Evolutionary conservation across 1,140 invertebrate species (phyloP), one percentile per base, ranked within the genome.

Genomic region (Andrena cerasifolii): DNA sequence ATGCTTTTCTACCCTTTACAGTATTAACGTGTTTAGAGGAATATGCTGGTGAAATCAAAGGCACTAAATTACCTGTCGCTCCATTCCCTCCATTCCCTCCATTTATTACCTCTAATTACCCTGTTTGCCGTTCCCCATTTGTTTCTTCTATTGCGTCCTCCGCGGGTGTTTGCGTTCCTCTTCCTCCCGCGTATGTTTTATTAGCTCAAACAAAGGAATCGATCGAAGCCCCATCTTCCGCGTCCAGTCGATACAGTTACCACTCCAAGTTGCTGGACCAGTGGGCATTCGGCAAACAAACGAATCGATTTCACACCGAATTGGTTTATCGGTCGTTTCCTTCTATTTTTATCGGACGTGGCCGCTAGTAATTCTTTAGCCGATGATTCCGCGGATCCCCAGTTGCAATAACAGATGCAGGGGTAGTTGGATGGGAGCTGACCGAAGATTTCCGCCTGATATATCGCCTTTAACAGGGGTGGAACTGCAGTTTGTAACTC

Each of bases 301-400:
- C 43, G 72, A 74, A 74, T 74, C 72, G 62, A 74, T 74, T 74
- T 74, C 72, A 74, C 72, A 43, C 26, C 45, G 72, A 36, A 74
- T 49, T 36, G 49, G 72, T 66, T 74, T 66, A 66, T 66, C 62
- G 72, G 49, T 12, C 26, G 36, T 74, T 26, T 40, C 33, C 40
- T 40, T 58, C 62, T 56, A 74, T 74, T 66, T 74, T 74, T 74
- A 66, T 54, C 49, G 26, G 26, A 14, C 26, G 26, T 51, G 36
- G 28, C 31, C 45, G 10, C 33, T 43, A 28, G 54, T 72, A 62
- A 72, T 62, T 65, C 72, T 43, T 54, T 43, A n/a, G 47, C 61
- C 72, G 66, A 66, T 74, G 72, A 74, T 66, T 74, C 51, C 40
- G 28, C 72, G 61, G 26, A 24, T 31, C 54, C 24, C 14, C 16